These are phyloP conservation scores for Drosophila bocqueti DNA, from an alignment of 1,140 invertebrate genomes.

Conservation along the genomic window DNA sequence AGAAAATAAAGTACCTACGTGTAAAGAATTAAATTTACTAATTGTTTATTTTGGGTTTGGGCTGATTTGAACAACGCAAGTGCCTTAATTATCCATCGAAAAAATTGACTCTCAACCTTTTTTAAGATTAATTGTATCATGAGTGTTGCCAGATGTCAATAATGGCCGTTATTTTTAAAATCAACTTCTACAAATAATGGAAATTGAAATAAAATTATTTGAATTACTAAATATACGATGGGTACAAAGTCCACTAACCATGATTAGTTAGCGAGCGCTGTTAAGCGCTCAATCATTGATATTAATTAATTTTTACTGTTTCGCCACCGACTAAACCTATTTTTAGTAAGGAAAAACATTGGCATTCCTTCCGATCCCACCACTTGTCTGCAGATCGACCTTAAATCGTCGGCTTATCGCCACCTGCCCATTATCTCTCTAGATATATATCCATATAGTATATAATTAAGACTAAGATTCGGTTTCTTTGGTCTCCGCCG, in stretches of 20 bases:
- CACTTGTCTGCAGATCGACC: slow-evolving; percentile 30
- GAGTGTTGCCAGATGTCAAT: not conserved
- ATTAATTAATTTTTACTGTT: slow-evolving; percentile 32
- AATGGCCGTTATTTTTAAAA: not conserved
- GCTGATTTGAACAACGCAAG: too few relatives aligned
- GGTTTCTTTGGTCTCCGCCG: slow-evolving; percentile 48
- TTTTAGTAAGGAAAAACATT: slow-evolving; percentile 38
- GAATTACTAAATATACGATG: not conserved
- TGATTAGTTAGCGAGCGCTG: slow-evolving; percentile 12
- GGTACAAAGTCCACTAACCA: slow-evolving; percentile 20
- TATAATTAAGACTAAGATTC: slow-evolving; percentile 46
- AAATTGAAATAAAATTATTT: not conserved
- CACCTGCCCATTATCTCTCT: slow-evolving; percentile 13
- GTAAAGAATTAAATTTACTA: too few relatives aligned
- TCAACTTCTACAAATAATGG: too few relatives aligned
- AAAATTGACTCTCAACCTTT: too few relatives aligned
- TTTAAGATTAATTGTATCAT: too few relatives aligned
- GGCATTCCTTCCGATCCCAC: slow-evolving; percentile 16
- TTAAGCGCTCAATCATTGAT: slow-evolving; percentile 27
- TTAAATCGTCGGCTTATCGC: slow-evolving; percentile 30
- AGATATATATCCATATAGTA: slow-evolving; percentile 7
- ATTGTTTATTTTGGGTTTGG: too few relatives aligned
- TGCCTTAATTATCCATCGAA: too few relatives aligned
- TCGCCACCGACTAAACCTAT: slow-evolving; percentile 2
- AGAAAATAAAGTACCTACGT: too few relatives aligned